Conservation (phyloP, 2,113 vertebrate genomes). For the Notiomystis cincta region DNA sequence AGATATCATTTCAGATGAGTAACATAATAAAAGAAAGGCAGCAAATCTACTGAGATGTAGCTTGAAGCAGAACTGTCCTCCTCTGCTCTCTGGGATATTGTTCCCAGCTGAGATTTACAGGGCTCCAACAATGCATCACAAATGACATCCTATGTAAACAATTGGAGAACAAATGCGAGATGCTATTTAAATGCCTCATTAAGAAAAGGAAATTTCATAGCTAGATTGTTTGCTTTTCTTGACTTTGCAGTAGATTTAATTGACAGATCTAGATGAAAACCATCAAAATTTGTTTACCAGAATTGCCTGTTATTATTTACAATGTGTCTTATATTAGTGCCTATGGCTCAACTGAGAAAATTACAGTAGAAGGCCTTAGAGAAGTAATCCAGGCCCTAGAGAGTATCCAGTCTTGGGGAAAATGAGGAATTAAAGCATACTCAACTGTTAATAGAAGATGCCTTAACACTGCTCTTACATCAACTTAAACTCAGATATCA, state of each 20-base stretch:
- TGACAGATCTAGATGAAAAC: constrained; percentile 7
- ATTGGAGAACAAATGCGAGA: constrained; percentile 12
- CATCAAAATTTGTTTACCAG: background rate
- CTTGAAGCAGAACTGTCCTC: constrained; percentile 6
- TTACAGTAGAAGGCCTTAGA: background rate
- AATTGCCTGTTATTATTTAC: background rate
- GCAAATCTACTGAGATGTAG: background rate
- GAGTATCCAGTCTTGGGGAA: background rate
- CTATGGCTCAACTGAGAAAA: background rate
- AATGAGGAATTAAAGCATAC: background rate
- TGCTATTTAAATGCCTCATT: constrained; percentile 46
- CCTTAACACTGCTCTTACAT: background rate
- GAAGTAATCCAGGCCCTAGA: background rate
- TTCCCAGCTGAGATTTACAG: constrained; percentile 27
- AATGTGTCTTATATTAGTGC: background rate
- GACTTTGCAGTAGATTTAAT: constrained; percentile 10
- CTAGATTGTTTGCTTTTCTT: background rate
- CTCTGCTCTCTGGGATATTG: constrained; percentile 17
- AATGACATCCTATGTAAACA: constrained; percentile 45
- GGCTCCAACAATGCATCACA: constrained; percentile 33
- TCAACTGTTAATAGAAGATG: background rate
- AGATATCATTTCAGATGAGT: constrained; percentile 5
- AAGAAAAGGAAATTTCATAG: constrained; percentile 28
- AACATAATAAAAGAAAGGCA: constrained; percentile 31
- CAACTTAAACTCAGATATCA: background rate